Conservation (phyloP, 1,140 invertebrate species). For the Drosophila sproati region DNA sequence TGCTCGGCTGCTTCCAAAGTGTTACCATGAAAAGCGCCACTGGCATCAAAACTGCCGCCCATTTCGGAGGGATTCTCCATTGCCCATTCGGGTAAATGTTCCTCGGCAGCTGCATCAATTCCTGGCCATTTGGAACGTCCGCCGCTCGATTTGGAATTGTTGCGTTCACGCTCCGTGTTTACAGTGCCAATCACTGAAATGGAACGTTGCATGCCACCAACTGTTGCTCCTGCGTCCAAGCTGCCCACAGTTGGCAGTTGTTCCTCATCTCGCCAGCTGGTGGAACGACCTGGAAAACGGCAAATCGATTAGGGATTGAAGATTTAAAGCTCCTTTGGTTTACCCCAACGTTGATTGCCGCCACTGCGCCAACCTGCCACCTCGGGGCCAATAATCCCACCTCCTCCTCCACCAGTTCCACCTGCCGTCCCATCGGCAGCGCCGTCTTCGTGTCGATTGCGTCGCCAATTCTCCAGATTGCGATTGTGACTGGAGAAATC, state of each 20-base stretch:
- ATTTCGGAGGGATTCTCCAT: constrained; percentile 90
- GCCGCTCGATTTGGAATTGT: constrained; percentile 5
- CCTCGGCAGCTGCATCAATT: constrained; percentile 83
- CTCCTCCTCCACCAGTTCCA: constrained; percentile 1
- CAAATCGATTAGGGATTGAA: neutral
- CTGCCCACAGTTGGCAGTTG: neutral
- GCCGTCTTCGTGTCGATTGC: constrained; percentile 86
- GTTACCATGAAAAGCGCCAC: constrained; percentile 92
- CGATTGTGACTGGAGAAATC: constrained; percentile 86
- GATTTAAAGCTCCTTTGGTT: neutral
- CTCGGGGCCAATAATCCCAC: constrained; percentile 30
- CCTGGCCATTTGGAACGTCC: constrained; percentile 51
- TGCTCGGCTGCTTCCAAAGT: constrained; percentile 67
- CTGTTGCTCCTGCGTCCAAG: constrained; percentile 30
- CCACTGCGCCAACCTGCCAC: constrained; percentile 68
- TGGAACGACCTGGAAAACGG: constrained; percentile 80
- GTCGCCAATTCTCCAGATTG: constrained; percentile 88
- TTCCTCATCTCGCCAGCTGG: constrained; percentile 89
- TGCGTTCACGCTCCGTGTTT: constrained; percentile 29
- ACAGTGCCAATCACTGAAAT: constrained; percentile 65
- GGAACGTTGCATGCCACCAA: constrained; percentile 54
- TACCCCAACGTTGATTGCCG: constrained; percentile 72
- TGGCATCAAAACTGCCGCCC: constrained; percentile 94
- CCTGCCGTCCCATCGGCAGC: constrained; percentile 56
- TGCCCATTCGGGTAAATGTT: constrained; percentile 91